phyloP scores from a whole-genome alignment of 2,113 vertebrate species.

The Synchiropus splendidus region DNA sequence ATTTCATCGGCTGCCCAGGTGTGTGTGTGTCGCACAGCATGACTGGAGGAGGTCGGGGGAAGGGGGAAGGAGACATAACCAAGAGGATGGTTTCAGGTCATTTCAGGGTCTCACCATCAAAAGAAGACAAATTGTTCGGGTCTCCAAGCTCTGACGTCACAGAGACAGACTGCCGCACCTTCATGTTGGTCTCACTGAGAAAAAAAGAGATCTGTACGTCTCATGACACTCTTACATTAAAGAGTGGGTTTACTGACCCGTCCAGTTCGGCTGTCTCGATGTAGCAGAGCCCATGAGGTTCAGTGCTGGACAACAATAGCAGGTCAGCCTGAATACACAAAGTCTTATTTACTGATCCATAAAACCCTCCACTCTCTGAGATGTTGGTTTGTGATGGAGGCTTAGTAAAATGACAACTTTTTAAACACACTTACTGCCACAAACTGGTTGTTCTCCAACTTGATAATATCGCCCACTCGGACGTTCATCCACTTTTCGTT shows the following conservation, averaged over 20 bases:
- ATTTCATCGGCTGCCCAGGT: no score
- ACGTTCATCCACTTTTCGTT: slow-evolving; percentile 95
- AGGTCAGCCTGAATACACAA: slow-evolving; percentile 79
- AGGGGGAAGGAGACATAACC: no score
- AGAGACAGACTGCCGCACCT: slow-evolving; percentile 84
- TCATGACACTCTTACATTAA: slow-evolving; percentile 8
- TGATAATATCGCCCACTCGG: slow-evolving; percentile 89
- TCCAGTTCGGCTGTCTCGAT: slow-evolving; percentile 94
- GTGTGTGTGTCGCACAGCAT: no score
- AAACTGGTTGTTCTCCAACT: slow-evolving; percentile 93
- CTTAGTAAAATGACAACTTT: background rate
- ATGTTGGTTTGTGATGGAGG: background rate
- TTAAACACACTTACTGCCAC: slow-evolving; percentile 75
- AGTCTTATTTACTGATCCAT: no score
- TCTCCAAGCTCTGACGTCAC: slow-evolving; percentile 79
- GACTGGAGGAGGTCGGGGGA: no score
- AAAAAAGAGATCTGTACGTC: slow-evolving; percentile 17
- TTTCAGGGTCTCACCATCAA: slow-evolving; percentile 71
- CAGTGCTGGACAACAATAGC: slow-evolving; percentile 89
- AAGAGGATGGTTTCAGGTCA: background rate
- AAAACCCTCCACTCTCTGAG: background rate
- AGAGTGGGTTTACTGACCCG: slow-evolving; percentile 66
- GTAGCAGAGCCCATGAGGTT: slow-evolving; percentile 93
- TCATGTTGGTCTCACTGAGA: slow-evolving; percentile 90
- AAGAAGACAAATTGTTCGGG: slow-evolving; percentile 74